Percentiles rank a stretch among this genome's conserved stretches.
These are phyloP conservation scores for Anguilla megastoma DNA, from an alignment of 2,797 vertebrate species.

Conservation along the genomic window DNA sequence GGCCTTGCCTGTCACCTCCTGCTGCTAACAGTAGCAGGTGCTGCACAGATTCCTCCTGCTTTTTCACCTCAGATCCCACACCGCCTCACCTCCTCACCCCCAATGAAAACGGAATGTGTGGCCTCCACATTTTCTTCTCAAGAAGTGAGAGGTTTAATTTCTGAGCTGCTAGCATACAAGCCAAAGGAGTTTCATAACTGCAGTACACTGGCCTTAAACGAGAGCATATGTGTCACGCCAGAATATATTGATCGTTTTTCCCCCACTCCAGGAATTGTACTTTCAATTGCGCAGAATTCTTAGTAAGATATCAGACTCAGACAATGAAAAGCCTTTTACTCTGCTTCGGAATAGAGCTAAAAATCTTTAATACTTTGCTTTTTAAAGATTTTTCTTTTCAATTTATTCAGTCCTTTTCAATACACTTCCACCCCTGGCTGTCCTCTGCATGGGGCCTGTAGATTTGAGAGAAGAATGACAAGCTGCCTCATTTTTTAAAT, in stretches of 20 bases:
- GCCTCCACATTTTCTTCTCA: background rate
- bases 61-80: slow-evolving; percentile 5
- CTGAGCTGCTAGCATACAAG: background rate
- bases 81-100: slow-evolving; percentile 9
- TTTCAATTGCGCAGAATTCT: slow-evolving; percentile 2
- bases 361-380: background rate
- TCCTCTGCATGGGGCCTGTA: slow-evolving; percentile 15
- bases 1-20: slow-evolving; percentile 29
- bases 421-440: background rate
- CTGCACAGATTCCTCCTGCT: background rate
- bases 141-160: background rate
- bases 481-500: background rate
- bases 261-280: background rate
- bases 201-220: background rate
- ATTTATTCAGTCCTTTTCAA: background rate
- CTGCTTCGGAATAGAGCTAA: background rate
- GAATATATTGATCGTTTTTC: background rate
- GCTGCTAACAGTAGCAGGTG: slow-evolving; percentile 13
- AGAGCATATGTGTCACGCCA: background rate
- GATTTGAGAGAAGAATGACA: slow-evolving; percentile 21
- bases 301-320: background rate
- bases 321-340: background rate
- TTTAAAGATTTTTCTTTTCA: background rate
- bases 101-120: background rate
- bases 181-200: background rate